Percentiles rank a stretch among this genome's conserved stretches.
These are phyloP conservation scores for Drosophila crucigera DNA, from an alignment of 2,888 invertebrate species.

Conservation along the genomic window DNA sequence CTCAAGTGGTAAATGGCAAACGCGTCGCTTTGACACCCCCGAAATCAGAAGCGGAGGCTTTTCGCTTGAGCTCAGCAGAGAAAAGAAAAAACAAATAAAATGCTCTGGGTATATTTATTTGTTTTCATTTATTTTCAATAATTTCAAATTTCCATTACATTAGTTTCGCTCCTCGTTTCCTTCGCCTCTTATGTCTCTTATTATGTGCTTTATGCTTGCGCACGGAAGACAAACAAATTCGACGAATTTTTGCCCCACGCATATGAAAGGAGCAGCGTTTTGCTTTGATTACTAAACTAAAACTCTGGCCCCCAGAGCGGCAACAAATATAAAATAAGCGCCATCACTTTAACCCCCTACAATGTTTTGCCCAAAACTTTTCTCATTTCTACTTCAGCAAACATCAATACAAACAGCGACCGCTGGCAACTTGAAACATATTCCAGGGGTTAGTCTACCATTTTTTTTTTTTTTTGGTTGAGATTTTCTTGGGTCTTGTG, in stretches of 20 bases:
- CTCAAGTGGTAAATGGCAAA: constrained; percentile 45
- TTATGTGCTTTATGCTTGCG: constrained; percentile 74
- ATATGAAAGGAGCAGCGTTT: constrained; percentile 40
- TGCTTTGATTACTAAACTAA: constrained; percentile 77
- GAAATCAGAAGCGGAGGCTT: constrained; percentile 15
- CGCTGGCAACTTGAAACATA: constrained; percentile 57
- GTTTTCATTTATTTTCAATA: constrained; percentile 83
- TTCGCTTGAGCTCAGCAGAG: constrained; percentile 3
- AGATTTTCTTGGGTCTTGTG: constrained; percentile 39
- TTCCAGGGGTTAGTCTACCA: constrained; percentile 38
- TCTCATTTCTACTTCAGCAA: constrained; percentile 79
- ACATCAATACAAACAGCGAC: constrained; percentile 75
- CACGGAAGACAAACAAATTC: constrained; percentile 81
- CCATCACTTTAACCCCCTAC: constrained; percentile 42
- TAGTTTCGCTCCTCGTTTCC: constrained; percentile 60
- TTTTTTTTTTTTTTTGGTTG: constrained; percentile 9
- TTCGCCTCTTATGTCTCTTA: constrained; percentile 7
- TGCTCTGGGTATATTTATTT: constrained; percentile 73
- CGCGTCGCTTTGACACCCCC: constrained; percentile 56
- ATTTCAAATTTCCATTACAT: constrained; percentile 83
- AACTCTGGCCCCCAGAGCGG: constrained; percentile 42
- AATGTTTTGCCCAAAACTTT: constrained; percentile 59
- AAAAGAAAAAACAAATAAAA: constrained; percentile 48
- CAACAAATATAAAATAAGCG: constrained; percentile 67
- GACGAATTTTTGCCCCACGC: constrained; percentile 26